A percentile compares a stretch with the other conserved stretches of the same genome.
These are phyloP conservation scores for Adelges cooleyi DNA, from an alignment of 1,140 invertebrate genomes.

Conservation along the genomic window DNA sequence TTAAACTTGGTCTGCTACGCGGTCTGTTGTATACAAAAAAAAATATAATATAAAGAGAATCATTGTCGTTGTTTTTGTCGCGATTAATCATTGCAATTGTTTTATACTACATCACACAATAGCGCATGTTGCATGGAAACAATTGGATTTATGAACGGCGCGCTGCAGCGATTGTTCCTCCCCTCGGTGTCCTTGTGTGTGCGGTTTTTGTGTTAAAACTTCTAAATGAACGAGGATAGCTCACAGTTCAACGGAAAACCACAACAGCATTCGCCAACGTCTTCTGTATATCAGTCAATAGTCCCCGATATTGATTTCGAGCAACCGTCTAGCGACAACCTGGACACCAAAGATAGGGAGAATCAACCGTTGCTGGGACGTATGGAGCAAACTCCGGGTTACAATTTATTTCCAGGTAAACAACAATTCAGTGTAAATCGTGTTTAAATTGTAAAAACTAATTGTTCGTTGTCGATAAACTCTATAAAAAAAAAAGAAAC, in stretches of 20 bases:
- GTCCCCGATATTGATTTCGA: conserved; percentile 13
- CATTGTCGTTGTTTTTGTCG: too few relatives aligned
- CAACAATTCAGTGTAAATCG: not conserved
- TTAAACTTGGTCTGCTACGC: not conserved
- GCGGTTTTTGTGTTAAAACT: not conserved
- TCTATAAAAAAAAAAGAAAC: too few relatives aligned
- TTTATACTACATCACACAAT: too few relatives aligned
- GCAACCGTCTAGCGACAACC: conserved; percentile 10
- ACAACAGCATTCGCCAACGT: not conserved
- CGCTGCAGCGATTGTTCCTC: not conserved
- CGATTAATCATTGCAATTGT: too few relatives aligned
- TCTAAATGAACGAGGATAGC: conserved; percentile 21
- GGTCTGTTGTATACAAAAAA: too few relatives aligned
- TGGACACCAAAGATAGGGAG: conserved; percentile 57
- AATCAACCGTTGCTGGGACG: conserved; percentile 76
- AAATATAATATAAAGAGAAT: too few relatives aligned
- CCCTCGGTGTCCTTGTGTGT: not conserved
- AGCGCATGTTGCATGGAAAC: too few relatives aligned
- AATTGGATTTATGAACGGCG: not conserved
- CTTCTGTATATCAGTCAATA: not conserved
- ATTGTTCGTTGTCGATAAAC: too few relatives aligned
- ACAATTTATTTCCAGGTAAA: conserved; percentile 70
- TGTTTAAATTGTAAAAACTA: too few relatives aligned
- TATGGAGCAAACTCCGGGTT: conserved; percentile 61
- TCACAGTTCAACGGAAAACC: not conserved